A percentile compares a stretch with the other conserved stretches of the same genome.
phyloP scores from a whole-genome alignment of 2,888 invertebrate genomes.

The Willowsia nigromaculata region DNA sequence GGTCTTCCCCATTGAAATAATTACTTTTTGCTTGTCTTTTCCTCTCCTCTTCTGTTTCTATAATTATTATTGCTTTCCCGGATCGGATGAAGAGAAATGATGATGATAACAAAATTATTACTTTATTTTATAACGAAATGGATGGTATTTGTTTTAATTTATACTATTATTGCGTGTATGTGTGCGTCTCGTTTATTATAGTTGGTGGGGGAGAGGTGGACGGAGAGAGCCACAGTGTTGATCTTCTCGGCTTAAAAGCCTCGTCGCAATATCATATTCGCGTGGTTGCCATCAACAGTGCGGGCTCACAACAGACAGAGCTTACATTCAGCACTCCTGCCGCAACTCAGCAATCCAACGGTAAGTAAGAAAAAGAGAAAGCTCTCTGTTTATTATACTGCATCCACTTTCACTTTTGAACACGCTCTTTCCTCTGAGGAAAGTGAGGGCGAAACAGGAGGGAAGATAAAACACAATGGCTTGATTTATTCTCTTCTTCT shows the following conservation, averaged over 20 bases:
- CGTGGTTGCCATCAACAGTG: slow-evolving; percentile 85
- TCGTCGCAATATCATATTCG: slow-evolving; percentile 80
- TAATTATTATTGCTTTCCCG: slow-evolving; percentile 5
- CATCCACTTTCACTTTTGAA: not conserved
- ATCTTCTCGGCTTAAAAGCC: slow-evolving; percentile 76
- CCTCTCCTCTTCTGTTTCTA: not conserved
- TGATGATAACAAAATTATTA: slow-evolving; percentile 16
- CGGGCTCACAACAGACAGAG: slow-evolving; percentile 84
- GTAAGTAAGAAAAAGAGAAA: slow-evolving; percentile 22
- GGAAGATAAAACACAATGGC: slow-evolving; percentile 9
- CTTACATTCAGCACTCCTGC: slow-evolving; percentile 84
- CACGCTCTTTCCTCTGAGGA: not conserved
- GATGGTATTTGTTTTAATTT: not conserved
- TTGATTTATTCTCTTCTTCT: slow-evolving; percentile 20
- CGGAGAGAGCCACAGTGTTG: slow-evolving; percentile 70
- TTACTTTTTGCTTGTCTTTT: slow-evolving; percentile 17
- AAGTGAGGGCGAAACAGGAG: not conserved
- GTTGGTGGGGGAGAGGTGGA: slow-evolving; percentile 69
- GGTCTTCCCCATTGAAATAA: slow-evolving; percentile 3
- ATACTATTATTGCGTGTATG: not conserved
- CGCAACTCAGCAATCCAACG: slow-evolving; percentile 81
- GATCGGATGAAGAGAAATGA: not conserved
- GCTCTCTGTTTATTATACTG: not conserved
- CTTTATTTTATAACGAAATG: slow-evolving; percentile 23
- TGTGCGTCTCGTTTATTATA: too few species aligned